Evolutionary conservation across 2,797 vertebrate genomes (phyloP).

Genomic region (Gymnothorax reevesii): DNA sequence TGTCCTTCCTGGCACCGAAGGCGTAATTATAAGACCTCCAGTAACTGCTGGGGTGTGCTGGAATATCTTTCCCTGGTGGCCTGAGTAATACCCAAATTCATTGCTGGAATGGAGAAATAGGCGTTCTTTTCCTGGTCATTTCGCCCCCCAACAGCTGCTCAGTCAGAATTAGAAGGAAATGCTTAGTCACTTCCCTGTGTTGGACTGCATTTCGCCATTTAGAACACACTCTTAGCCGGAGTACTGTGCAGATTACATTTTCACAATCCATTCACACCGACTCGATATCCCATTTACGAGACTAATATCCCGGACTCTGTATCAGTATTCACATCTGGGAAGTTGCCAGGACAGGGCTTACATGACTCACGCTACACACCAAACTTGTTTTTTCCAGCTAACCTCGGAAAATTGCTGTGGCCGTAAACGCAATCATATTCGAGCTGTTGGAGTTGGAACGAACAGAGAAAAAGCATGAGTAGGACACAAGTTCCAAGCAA

Average conservation of each 20-base stretch:
- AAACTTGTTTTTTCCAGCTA: background rate
- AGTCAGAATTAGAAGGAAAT: constrained; percentile 57
- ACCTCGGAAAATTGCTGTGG: background rate
- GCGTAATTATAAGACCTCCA: too few species aligned
- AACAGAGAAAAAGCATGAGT: background rate
- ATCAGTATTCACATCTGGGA: background rate
- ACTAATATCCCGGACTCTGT: background rate
- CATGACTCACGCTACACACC: background rate
- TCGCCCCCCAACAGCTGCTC: constrained; percentile 61
- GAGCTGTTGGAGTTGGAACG: background rate
- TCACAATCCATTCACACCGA: background rate
- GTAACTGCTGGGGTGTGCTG: too few species aligned
- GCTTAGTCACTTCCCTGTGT: constrained; percentile 39
- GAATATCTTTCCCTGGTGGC: constrained; percentile 18
- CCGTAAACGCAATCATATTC: background rate
- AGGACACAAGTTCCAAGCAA: background rate
- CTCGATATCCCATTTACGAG: background rate
- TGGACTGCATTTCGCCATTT: background rate
- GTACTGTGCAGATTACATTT: background rate
- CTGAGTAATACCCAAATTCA: constrained; percentile 56
- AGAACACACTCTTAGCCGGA: background rate
- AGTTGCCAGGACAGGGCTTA: background rate
- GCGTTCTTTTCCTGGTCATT: constrained; percentile 71
- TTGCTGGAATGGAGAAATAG: constrained; percentile 66
- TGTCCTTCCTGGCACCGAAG: too few species aligned